These are phyloP conservation scores for Otus sunia DNA, from an alignment of 2,113 vertebrate species.

Conservation along the genomic window DNA sequence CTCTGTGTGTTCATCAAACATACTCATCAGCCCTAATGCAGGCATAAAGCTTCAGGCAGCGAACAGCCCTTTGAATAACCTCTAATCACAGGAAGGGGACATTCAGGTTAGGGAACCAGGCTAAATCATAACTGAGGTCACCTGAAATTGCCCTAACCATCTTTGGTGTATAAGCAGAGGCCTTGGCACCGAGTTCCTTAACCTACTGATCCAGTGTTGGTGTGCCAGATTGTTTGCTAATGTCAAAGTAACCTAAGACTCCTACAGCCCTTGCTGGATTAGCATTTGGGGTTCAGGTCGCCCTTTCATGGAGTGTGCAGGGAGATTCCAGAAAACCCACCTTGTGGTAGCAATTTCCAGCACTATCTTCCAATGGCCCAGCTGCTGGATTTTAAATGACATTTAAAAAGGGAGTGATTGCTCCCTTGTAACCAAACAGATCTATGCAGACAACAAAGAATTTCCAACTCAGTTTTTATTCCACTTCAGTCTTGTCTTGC, in stretches of 20 bases:
- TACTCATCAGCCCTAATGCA: background rate
- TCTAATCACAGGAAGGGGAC: background rate
- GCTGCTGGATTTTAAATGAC: background rate
- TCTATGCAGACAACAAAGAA: fast-evolving
- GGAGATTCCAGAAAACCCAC: background rate
- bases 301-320: background rate
- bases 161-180: background rate
- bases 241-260: background rate
- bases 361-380: background rate
- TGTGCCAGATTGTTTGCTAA: background rate
- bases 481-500: background rate
- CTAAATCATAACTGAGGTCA: background rate
- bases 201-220: background rate
- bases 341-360: background rate
- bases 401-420: background rate
- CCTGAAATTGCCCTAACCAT: background rate
- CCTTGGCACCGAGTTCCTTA: background rate
- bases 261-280: background rate
- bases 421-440: background rate
- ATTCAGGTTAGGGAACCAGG: background rate
- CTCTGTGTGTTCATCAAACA: background rate
- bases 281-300: background rate
- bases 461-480: background rate
- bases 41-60: background rate
- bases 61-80: background rate